Evolutionary conservation across 2,113 vertebrate genomes (phyloP), one percentile per base, ranked within the genome.

Genomic region (Engraulis encrasicolus): DNA sequence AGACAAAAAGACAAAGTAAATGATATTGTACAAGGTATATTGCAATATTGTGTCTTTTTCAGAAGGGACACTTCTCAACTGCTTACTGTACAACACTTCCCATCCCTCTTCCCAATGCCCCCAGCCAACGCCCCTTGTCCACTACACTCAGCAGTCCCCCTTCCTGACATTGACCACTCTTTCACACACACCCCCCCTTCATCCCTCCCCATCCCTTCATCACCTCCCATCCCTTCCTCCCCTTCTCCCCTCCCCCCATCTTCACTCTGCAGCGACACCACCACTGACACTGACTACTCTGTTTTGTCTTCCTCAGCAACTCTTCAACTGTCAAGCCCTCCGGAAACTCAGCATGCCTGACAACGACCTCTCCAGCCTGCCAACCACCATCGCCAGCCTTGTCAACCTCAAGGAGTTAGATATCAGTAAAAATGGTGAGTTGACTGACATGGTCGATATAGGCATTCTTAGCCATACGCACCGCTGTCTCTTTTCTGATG

Each of bases 351-450:
- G 98, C 90, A 97, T 99, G 82, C 97, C 98, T 9, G 98, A 99
- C 92, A 99, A 99, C 36, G 98, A 99, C 95, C 96, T 99, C 80
- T 98, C 98, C 85, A 98, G 91, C 87, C 96, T 99, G 92, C 98
- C 98, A 50, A 96, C 97, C 87, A 95, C 96, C 88, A 99, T 99
- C 84, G 97, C 98, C 92, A 98, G 97, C 94, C 95, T 99, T 95
- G 97, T 97, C 87, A 99, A 99, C 92, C 97, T 99, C 88, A 97
- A 96, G 86, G 98, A 99, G 94, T 95, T 99, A 78, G 98, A 99
- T 95, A 99, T 99, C 94, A 99, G 98, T 95, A 99, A 99, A 95
- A 99, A 99, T 66, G 98, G 98, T 99, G 96, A 93, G 95, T 11
- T 52, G 0, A 83, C 66, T 52, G 0, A 83, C 66, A 15, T 15